Evolutionary conservation across 2,113 vertebrate species (phyloP).

Genomic region (Aplodontia rufa): DNA sequence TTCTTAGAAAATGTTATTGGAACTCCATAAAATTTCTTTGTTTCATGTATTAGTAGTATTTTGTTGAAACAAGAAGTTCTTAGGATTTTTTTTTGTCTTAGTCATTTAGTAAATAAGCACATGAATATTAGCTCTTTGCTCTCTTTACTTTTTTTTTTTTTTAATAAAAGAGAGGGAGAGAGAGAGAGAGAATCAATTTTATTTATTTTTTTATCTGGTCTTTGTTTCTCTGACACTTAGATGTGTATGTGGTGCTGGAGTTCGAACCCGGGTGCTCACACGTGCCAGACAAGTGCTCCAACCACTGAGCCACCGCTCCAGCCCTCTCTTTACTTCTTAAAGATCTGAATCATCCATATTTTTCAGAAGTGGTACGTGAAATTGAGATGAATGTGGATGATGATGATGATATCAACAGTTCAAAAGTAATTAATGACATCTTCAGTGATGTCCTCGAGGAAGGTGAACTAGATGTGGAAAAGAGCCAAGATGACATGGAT

Average conservation of each 20-base stretch:
- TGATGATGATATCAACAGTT: slow-evolving; percentile 87
- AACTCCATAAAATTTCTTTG: slow-evolving; percentile 17
- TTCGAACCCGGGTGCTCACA: too few species aligned
- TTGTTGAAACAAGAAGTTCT: not conserved
- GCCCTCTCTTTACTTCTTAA: not conserved
- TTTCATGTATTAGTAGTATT: not conserved
- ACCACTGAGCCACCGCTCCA: too few species aligned
- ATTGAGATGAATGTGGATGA: slow-evolving; percentile 84
- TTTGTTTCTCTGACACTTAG: too few species aligned
- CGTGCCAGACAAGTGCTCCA: too few species aligned
- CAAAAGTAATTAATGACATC: slow-evolving; percentile 92
- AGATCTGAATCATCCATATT: slow-evolving; percentile 10
- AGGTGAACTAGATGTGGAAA: slow-evolving; percentile 82
- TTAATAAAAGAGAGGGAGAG: too few species aligned
- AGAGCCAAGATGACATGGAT: slow-evolving; percentile 78
- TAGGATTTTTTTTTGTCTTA: not conserved
- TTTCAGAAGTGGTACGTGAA: slow-evolving; percentile 82
- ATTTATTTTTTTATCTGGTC: too few species aligned
- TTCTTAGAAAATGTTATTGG: not conserved
- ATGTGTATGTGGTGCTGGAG: too few species aligned
- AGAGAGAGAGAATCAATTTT: too few species aligned
- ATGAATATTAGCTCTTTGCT: not conserved
- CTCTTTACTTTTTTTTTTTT: too few species aligned
- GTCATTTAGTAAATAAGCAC: not conserved
- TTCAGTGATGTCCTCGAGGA: slow-evolving; percentile 91